These are phyloP conservation scores for Vanacampus margaritifer DNA, from an alignment of 2,113 vertebrate species.

Conservation along the genomic window DNA sequence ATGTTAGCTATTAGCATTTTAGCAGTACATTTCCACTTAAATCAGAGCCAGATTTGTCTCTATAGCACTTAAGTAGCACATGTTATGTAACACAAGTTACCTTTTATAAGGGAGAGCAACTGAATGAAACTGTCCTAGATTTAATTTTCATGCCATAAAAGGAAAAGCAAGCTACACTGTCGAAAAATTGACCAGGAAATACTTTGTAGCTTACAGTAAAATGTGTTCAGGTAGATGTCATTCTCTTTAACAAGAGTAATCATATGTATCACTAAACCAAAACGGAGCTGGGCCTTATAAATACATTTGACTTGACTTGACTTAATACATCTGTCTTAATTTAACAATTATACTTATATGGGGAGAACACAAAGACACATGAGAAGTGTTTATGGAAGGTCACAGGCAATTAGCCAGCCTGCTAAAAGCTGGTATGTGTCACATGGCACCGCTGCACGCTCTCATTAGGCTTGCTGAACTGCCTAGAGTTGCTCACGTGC, in stretches of 20 bases:
- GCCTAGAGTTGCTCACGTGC: slow-evolving; percentile 53
- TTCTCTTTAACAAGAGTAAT: background rate
- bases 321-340: background rate
- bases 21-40: slow-evolving; percentile 34
- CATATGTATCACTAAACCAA: background rate
- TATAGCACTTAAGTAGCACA: slow-evolving; percentile 2
- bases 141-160: background rate
- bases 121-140: slow-evolving; percentile 3
- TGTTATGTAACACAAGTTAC: slow-evolving; percentile 22
- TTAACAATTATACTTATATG: slow-evolving; percentile 49
- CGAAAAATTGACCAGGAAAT: background rate
- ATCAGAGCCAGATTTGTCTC: slow-evolving; percentile 42
- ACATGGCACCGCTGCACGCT: slow-evolving; percentile 55
- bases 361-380: slow-evolving; percentile 48
- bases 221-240: background rate
- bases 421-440: slow-evolving; percentile 64
- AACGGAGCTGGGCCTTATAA: background rate
- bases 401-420: slow-evolving; percentile 65
- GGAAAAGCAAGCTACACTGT: background rate
- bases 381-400: slow-evolving; percentile 63
- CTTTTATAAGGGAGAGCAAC: slow-evolving; percentile 8
- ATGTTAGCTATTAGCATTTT: background rate
- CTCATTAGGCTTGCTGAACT: slow-evolving; percentile 68
- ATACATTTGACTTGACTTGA: background rate
- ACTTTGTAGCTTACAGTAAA: background rate